Evolutionary conservation across 2,113 vertebrate genomes (phyloP).

Genomic region (Caranx melampygus): DNA sequence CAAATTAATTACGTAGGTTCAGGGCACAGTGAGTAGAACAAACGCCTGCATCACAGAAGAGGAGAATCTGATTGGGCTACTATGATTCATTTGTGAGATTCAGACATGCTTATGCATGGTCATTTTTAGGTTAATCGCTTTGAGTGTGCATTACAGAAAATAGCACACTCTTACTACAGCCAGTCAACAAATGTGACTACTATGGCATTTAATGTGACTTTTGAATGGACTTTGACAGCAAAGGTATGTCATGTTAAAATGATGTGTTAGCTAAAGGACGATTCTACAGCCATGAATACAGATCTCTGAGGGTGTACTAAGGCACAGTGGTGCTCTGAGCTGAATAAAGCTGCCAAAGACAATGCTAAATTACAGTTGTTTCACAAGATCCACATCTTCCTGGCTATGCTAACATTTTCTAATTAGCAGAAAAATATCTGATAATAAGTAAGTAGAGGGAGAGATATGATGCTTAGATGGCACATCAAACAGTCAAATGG

Average conservation of each 20-base stretch:
- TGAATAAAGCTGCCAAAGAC: not conserved
- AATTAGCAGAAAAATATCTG: not conserved
- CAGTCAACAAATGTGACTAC: slow-evolving; percentile 25
- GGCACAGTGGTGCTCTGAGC: too few relatives aligned
- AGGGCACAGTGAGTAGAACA: slow-evolving; percentile 71
- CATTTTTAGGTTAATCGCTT: slow-evolving; percentile 72
- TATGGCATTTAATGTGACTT: slow-evolving; percentile 6
- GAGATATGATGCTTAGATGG: too few relatives aligned
- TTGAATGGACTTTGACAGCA: not conserved
- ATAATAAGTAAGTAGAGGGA: not conserved
- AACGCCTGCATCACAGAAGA: slow-evolving; percentile 54
- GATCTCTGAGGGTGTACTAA: not conserved
- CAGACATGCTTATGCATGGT: slow-evolving; percentile 49
- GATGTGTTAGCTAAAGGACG: not conserved
- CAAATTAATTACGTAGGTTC: slow-evolving; percentile 72
- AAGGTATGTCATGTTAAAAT: not conserved
- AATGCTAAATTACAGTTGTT: not conserved
- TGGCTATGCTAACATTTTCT: not conserved
- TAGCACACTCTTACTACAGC: slow-evolving; percentile 14
- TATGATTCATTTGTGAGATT: slow-evolving; percentile 74
- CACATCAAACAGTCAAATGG: too few relatives aligned
- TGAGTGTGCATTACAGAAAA: slow-evolving; percentile 28
- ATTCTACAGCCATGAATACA: not conserved
- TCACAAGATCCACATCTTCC: not conserved
- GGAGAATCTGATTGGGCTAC: slow-evolving; percentile 65